Percentiles rank a stretch among this genome's conserved stretches.
These are phyloP conservation scores for Sceliomorpha sp. DNA, from an alignment of 2,888 invertebrate genomes.

Conservation along the genomic window DNA sequence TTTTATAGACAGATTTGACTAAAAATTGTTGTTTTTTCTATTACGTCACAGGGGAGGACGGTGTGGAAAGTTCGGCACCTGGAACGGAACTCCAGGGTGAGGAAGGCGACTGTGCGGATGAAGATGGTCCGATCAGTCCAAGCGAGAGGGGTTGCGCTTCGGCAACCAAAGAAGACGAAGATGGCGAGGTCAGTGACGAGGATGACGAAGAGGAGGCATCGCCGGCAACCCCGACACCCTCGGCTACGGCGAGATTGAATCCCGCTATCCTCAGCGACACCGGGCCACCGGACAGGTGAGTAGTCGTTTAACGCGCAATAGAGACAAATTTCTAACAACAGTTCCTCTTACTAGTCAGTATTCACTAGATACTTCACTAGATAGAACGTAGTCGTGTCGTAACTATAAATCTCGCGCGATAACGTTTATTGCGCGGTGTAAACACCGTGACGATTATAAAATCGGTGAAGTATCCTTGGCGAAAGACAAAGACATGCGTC, in stretches of 20 bases:
- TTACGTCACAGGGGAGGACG: constrained; percentile 83
- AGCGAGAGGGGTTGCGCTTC: constrained; percentile 80
- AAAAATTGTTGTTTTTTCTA: too few species aligned
- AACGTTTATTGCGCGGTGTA: constrained; percentile 48
- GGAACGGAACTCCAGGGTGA: constrained; percentile 81
- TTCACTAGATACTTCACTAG: constrained; percentile 8
- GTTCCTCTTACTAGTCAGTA: constrained; percentile 2
- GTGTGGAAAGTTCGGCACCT: constrained; percentile 76
- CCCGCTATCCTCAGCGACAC: constrained; percentile 75
- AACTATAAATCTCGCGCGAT: constrained; percentile 17
- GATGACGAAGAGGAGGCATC: constrained; percentile 75
- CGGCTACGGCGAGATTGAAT: constrained; percentile 72
- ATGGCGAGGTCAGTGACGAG: constrained; percentile 80
- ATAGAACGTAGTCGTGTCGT: constrained; percentile 14
- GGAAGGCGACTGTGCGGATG: constrained; percentile 83
- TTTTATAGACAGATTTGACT: too few species aligned
- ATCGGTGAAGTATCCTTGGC: constrained; percentile 10
- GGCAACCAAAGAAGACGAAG: constrained; percentile 80
- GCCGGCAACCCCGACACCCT: constrained; percentile 69
- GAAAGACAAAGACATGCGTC: constrained; percentile 6
- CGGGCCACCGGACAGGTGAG: constrained; percentile 68
- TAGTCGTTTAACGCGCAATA: constrained; percentile 5
- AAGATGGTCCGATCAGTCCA: constrained; percentile 82
- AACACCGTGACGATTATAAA: constrained; percentile 13
- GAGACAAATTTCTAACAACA: neutral